Base-by-base conservation (phyloP, 1,140 invertebrate species). In the Prorops nasuta region DNA sequence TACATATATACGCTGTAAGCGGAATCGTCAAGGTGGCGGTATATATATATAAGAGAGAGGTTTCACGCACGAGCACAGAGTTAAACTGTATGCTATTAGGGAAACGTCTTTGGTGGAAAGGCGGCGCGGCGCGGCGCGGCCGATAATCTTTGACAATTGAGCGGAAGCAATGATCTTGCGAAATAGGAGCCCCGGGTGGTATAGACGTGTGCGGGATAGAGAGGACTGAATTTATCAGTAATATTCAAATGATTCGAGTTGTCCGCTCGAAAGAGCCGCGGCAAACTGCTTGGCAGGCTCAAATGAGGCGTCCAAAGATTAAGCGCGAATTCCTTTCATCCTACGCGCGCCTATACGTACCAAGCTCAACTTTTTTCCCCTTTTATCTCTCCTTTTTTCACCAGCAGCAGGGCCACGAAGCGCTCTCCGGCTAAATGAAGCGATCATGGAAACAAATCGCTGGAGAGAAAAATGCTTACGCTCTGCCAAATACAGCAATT, bases 251-350 rank as follows among this genome's bases (percentile, higher is more conserved):
- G 44, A 45, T 51, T 15, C 18, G 39, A 37, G 36, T 49, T 37
- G 51, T 55, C 49, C 31, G 28, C 9, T 34, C 43, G 32, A n/a
- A 40, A 52, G 43, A 41, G 54, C 36, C 49, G 53, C 49, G 39
- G 53, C 57, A 48, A 56, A 39, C 35, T 20, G 34, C 32, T 40
- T 60, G 49, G 28, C 42, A 43, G 48, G 44, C 52, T 62, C 44
- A 66, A 67, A 67, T 62, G 63, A 67, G 63, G 58, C 61, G 65
- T 54, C 56, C 46, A 59, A 48, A 66, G 51, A 64, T 64, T 62
- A 48, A 40, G 55, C 52, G 54, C 58, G 55, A 64, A 66, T 64
- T 64, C 63, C 54, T 43, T 32, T 36, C 38, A 47, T 10, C 36
- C 45, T n/a, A n/a, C n/a, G n/a, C n/a, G n/a, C n/a, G n/a, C n/a